These are phyloP conservation scores for Mesoclemmys tuberculata DNA, from an alignment of 2,113 vertebrate species.

Conservation along the genomic window DNA sequence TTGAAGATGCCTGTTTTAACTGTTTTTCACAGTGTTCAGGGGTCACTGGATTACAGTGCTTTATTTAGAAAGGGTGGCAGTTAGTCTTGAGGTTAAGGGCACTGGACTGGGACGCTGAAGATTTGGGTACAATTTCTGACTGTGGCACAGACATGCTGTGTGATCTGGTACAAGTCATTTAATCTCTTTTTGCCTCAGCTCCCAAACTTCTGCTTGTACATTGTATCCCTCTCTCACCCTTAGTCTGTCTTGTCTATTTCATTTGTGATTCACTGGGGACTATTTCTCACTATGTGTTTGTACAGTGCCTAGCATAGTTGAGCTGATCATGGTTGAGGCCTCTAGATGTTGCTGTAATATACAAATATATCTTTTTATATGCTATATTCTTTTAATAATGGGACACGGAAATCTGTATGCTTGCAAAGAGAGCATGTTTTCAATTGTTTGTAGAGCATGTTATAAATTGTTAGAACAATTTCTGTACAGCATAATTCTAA, in stretches of 20 bases:
- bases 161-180: neutral
- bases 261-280: rapidly evolving
- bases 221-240: neutral
- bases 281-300: rapidly evolving
- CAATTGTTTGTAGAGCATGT: neutral
- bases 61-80: neutral
- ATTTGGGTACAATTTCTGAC: rapidly evolving
- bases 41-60: neutral
- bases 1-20: rapidly evolving
- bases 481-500: neutral
- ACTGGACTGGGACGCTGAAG: neutral
- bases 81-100: neutral
- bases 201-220: rapidly evolving
- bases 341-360: neutral
- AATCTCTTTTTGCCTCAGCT: neutral
- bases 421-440: neutral
- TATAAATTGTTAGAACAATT: neutral
- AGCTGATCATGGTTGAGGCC: neutral
- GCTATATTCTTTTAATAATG: neutral
- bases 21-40: neutral
- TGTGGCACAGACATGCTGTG: rapidly evolving
- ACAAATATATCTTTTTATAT: neutral
- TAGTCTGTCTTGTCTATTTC: rapidly evolving
- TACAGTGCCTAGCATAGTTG: neutral
- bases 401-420: neutral